These are phyloP conservation scores for Euzophera pinguis DNA, from an alignment of 2,888 invertebrate species.

Conservation along the genomic window DNA sequence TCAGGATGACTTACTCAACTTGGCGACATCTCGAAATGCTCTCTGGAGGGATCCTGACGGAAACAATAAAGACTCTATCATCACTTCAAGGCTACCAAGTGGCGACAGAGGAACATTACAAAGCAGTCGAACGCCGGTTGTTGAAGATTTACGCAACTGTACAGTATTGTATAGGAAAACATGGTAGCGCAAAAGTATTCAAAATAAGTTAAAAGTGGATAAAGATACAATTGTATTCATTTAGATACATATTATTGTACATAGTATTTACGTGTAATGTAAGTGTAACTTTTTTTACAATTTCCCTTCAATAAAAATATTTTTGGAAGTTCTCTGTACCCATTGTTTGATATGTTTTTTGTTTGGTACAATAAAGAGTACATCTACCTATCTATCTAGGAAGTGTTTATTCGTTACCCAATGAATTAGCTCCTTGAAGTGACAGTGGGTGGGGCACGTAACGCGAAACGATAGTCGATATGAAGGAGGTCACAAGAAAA, in stretches of 20 bases:
- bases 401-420: too few relatives aligned
- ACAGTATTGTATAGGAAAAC: slow-evolving; percentile 84
- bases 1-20: slow-evolving; percentile 84
- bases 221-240: slow-evolving; percentile 7
- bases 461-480: too few relatives aligned
- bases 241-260: background rate
- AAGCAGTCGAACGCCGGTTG: slow-evolving; percentile 88
- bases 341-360: too few relatives aligned
- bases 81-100: slow-evolving; percentile 81
- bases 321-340: too few relatives aligned
- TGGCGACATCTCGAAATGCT: slow-evolving; percentile 85
- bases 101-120: slow-evolving; percentile 85
- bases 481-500: too few relatives aligned
- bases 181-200: slow-evolving; percentile 73
- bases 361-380: too few relatives aligned
- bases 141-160: slow-evolving; percentile 87
- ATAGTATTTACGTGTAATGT: background rate
- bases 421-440: too few relatives aligned
- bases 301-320: too few relatives aligned
- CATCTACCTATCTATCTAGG: too few relatives aligned
- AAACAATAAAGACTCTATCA: slow-evolving; percentile 65
- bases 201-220: slow-evolving; percentile 81
- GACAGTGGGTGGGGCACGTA: too few relatives aligned
- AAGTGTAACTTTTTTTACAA: too few relatives aligned
- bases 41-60: slow-evolving; percentile 85